Percentiles rank a stretch among this genome's conserved stretches.
phyloP scores from a whole-genome alignment of 2,888 invertebrate genomes.

The Drosophila picticornis region DNA sequence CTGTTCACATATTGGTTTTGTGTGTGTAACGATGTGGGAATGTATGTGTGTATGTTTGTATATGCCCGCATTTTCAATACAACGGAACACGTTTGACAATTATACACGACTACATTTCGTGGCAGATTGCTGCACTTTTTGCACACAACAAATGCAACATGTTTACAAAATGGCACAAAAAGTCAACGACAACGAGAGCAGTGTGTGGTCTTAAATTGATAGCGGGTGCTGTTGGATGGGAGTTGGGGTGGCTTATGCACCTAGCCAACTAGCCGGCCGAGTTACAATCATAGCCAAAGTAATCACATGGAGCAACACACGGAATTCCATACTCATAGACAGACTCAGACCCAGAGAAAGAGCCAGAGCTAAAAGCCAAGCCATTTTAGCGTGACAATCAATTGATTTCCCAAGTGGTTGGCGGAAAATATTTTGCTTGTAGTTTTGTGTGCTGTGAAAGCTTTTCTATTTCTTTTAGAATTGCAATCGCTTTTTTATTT shows the following conservation, averaged over 20 bases:
- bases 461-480: slow-evolving; percentile 19
- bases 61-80: slow-evolving; percentile 58
- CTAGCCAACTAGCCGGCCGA: slow-evolving; percentile 6
- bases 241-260: slow-evolving; percentile 3
- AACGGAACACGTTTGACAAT: slow-evolving; percentile 78
- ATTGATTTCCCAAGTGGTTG: slow-evolving; percentile 76
- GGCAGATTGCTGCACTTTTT: slow-evolving; percentile 71
- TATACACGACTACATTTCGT: slow-evolving; percentile 77
- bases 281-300: slow-evolving; percentile 40
- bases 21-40: slow-evolving; percentile 6
- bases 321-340: slow-evolving; percentile 4
- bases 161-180: slow-evolving; percentile 40
- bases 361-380: slow-evolving; percentile 44
- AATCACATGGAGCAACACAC: slow-evolving; percentile 46
- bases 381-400: slow-evolving; percentile 79
- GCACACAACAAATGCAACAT: slow-evolving; percentile 34
- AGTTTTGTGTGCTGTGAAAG: slow-evolving; percentile 2
- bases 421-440: slow-evolving; percentile 34
- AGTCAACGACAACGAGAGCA: slow-evolving; percentile 47
- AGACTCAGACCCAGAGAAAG: slow-evolving; percentile 5
- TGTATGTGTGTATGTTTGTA: slow-evolving; percentile 19
- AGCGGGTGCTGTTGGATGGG: slow-evolving; percentile 23
- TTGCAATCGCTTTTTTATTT: not conserved
- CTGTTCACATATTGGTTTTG: slow-evolving; percentile 1
- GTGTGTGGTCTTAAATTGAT: slow-evolving; percentile 66